These are phyloP conservation scores for Pseudomugil tenellus DNA, from an alignment of 2,797 vertebrate species.

Conservation along the genomic window DNA sequence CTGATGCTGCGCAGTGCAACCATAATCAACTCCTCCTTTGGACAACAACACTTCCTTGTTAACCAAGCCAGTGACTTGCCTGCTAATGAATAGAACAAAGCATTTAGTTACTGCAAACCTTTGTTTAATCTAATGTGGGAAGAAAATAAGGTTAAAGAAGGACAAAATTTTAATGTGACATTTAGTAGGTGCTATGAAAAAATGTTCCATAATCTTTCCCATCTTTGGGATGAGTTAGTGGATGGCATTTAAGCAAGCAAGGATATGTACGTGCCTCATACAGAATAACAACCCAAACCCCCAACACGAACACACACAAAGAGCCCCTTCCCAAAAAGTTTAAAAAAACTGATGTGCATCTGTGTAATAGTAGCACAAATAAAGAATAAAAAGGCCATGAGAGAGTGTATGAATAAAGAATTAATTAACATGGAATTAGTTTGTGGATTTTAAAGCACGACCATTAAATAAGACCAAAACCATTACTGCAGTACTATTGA, in stretches of 20 bases:
- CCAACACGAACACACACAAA: neutral
- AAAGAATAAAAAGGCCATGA: neutral
- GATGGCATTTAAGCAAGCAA: neutral
- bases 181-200: neutral
- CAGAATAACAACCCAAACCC: neutral
- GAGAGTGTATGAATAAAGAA: neutral
- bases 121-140: neutral
- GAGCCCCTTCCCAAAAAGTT: too few relatives aligned
- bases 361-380: neutral
- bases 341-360: constrained; percentile 13
- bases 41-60: neutral
- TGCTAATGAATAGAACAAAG: neutral
- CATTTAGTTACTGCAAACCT: neutral
- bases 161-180: neutral
- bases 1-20: neutral
- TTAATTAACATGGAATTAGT: constrained; percentile 5
- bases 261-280: neutral
- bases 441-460: constrained; percentile 14
- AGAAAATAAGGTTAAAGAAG: neutral
- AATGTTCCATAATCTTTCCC: neutral
- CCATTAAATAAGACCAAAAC: neutral
- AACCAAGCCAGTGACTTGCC: neutral
- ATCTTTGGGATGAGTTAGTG: neutral
- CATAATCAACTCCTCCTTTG: neutral
- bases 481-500: constrained; percentile 20